phyloP scores from a whole-genome alignment of 2,888 invertebrate species.

The Clivina fossor region DNA sequence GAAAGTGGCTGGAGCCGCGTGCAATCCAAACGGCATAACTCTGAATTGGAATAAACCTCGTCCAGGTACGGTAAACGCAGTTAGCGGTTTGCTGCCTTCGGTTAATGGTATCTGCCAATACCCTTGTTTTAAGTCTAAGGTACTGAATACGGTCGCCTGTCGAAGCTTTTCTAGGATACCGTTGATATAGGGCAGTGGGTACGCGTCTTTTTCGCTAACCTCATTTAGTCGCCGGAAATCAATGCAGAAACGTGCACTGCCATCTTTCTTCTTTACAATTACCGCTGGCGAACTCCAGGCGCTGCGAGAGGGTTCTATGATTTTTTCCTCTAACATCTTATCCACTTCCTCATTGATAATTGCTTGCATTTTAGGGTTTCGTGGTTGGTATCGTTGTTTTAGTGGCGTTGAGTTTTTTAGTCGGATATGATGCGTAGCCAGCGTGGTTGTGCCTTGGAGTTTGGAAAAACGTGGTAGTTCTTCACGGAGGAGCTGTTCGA shows the following conservation, averaged over 20 bases:
- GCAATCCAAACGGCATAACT: constrained; percentile 45
- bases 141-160: constrained; percentile 40
- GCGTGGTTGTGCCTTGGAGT: background rate
- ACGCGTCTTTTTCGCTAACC: constrained; percentile 34
- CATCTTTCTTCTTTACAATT: constrained; percentile 33
- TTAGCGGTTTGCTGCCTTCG: constrained; percentile 37
- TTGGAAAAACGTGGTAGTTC: too few species aligned
- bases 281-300: constrained; percentile 36
- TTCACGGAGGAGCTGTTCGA: too few species aligned
- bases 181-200: constrained; percentile 42
- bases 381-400: constrained; percentile 33
- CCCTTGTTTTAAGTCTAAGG: constrained; percentile 41
- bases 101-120: constrained; percentile 43
- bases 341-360: constrained; percentile 31
- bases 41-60: constrained; percentile 43
- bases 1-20: constrained; percentile 43
- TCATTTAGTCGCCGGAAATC: constrained; percentile 41
- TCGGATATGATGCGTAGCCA: background rate
- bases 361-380: constrained; percentile 31
- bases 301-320: constrained; percentile 35
- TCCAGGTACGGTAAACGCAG: constrained; percentile 43
- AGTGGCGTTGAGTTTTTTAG: constrained; percentile 1
- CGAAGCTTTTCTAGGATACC: constrained; percentile 41
- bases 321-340: constrained; percentile 30
- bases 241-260: constrained; percentile 38